Base-by-base conservation (phyloP, 2,113 vertebrate species). In the Xiphorhynchus elegans region DNA sequence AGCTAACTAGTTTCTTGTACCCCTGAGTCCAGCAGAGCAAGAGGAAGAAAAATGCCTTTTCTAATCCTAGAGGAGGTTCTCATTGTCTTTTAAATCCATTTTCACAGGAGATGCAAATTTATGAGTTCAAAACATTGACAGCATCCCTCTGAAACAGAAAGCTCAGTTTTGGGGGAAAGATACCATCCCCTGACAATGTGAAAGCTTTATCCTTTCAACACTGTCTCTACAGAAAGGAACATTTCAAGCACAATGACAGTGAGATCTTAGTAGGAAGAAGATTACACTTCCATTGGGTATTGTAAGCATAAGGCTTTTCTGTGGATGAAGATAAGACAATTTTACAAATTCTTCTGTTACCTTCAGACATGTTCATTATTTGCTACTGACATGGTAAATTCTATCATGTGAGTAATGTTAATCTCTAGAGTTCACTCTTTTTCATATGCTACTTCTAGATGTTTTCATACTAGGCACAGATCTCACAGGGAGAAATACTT, bases 311-410 rank as follows among this genome's bases (percentile, higher is more conserved):
- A 69, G 56, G 35, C 28, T 66, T 92, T 84, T 76, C 66, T 87
- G 39, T 53, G 17, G 52, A 37, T 89, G 70, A 90, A 85, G 56
- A 84, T 84, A 74, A 77, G 24, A 72, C 0, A 11, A 4, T 72
- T 91, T 91, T 87, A 70, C 31, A 66, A 74, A 20, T 89, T 95
- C 39, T 89, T 86, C 50, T 60, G 66, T 68, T 89, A 89, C 58
- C 37, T 89, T 87, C 77, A 87, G 69, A 56, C 4, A 4, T 6
- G 5, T 69, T 87, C 17, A 44, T 95, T 84, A 53, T 89, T 89
- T 87, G 46, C 37, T 60, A 49, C 31, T 2, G 4, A 52, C 89
- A 78, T 1, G 2, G 12, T 56, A 82, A 92, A 89, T 81, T 64
- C 28, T 82, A 37, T 56, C 50, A 31, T 11, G 67, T 7, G 16